phyloP scores from a whole-genome alignment of 53 echinoderm and acorn worm species.

The Luidia sarsii region DNA sequence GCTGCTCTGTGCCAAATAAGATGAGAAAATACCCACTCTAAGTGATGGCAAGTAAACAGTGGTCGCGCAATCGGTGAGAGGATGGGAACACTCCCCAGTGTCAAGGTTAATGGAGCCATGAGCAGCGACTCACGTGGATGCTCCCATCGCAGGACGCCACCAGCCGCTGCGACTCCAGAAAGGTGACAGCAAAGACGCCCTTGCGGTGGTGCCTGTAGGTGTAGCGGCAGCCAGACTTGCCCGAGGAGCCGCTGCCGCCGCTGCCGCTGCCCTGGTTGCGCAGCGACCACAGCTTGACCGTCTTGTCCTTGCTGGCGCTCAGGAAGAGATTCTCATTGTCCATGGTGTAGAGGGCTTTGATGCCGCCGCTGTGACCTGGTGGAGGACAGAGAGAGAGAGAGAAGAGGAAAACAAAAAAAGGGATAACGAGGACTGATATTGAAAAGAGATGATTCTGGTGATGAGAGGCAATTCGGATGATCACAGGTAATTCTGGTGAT shows the following conservation, averaged over 20 bases:
- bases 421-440: no score
- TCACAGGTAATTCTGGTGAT: no score
- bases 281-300: conserved; percentile 93
- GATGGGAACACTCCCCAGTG: background rate
- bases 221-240: conserved; percentile 70
- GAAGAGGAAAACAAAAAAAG: no score
- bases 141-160: conserved; percentile 94
- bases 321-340: conserved; percentile 92
- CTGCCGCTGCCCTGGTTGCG: conserved; percentile 90
- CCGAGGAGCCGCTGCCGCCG: no score
- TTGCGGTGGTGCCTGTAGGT: conserved; percentile 88
- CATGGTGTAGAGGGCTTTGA: conserved; percentile 79
- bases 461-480: no score
- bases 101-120: background rate
- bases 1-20: no score
- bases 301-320: conserved; percentile 95
- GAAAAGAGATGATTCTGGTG: no score
- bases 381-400: no score
- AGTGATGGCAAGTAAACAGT: no score
- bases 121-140: conserved; percentile 76
- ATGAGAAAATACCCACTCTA: no score
- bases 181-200: conserved; percentile 85
- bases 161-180: conserved; percentile 86
- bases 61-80: no score
- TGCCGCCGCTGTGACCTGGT: conserved; percentile 82